phyloP scores from a whole-genome alignment of 2,113 vertebrate genomes.

The Bettongia penicillata region DNA sequence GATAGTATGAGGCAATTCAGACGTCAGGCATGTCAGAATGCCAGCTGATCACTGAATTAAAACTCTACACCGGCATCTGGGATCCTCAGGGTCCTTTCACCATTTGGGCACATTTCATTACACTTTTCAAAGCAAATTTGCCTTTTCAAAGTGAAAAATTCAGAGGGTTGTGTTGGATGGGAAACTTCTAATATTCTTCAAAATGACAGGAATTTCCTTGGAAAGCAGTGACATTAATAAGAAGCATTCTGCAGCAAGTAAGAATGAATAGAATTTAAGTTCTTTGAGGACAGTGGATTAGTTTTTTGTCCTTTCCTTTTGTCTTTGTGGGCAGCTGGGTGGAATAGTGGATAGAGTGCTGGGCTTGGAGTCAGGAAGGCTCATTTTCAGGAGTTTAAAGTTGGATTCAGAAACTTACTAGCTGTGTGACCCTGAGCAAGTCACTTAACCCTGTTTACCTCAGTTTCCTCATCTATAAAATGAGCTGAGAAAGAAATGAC shows the following conservation, averaged over 20 bases:
- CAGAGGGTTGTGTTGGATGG: conserved; percentile 79
- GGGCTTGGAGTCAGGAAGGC: background rate
- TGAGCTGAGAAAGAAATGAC: background rate
- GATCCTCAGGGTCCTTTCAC: conserved; percentile 78
- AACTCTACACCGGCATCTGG: conserved; percentile 76
- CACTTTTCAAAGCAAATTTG: conserved; percentile 79
- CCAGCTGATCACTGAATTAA: conserved; percentile 86
- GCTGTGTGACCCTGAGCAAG: background rate
- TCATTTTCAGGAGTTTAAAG: background rate
- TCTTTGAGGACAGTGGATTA: background rate
- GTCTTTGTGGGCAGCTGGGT: background rate
- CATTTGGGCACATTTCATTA: conserved; percentile 82
- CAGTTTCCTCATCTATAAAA: background rate
- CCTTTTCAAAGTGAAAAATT: conserved; percentile 81
- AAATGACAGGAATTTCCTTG: conserved; percentile 73
- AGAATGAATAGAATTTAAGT: conserved; percentile 14
- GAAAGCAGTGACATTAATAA: conserved; percentile 70
- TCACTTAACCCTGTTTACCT: background rate
- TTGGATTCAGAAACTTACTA: background rate
- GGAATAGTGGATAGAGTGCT: background rate
- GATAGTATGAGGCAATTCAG: conserved; percentile 78
- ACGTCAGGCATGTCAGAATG: conserved; percentile 81
- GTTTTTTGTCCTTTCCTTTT: background rate
- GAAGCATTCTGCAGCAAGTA: conserved; percentile 65
- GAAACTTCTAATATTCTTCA: conserved; percentile 70